These are phyloP conservation scores for Crossocerus cetratus DNA, from an alignment of 2,888 invertebrate genomes.

Conservation along the genomic window DNA sequence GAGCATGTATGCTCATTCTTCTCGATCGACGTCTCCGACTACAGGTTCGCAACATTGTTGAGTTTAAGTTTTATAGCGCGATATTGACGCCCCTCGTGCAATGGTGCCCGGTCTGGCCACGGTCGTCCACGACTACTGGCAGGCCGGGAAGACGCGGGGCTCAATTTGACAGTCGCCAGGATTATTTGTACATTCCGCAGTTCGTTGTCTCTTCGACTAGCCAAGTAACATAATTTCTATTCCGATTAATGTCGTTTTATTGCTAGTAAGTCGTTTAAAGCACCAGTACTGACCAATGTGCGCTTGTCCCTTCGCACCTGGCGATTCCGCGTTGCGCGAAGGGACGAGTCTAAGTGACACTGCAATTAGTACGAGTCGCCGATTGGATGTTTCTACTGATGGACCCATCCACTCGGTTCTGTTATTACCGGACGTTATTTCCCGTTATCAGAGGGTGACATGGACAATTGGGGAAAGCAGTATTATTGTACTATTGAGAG, in stretches of 20 bases:
- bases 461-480: slow-evolving; percentile 59
- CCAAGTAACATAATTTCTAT: slow-evolving; percentile 49
- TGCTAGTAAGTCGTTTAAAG: slow-evolving; percentile 45
- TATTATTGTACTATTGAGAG: slow-evolving; percentile 38
- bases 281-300: slow-evolving; percentile 4
- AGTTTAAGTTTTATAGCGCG: slow-evolving; percentile 71
- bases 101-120: no score
- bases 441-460: slow-evolving; percentile 70
- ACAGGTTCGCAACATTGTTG: slow-evolving; percentile 63
- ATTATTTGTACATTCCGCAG: slow-evolving; percentile 60
- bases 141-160: background rate
- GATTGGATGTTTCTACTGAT: slow-evolving; percentile 34
- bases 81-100: slow-evolving; percentile 14
- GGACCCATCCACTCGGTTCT: slow-evolving; percentile 32
- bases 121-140: no score
- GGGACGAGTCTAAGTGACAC: slow-evolving; percentile 27
- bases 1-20: slow-evolving; percentile 26
- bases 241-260: slow-evolving; percentile 55
- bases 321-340: background rate
- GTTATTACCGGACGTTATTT: slow-evolving; percentile 57
- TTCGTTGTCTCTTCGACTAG: slow-evolving; percentile 36
- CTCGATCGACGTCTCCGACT: slow-evolving; percentile 56
- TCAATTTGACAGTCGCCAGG: slow-evolving; percentile 15
- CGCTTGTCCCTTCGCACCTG: background rate
- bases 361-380: slow-evolving; percentile 4